Base-by-base conservation (phyloP, 2,888 invertebrate genomes). In the Scotopteryx bipunctaria region DNA sequence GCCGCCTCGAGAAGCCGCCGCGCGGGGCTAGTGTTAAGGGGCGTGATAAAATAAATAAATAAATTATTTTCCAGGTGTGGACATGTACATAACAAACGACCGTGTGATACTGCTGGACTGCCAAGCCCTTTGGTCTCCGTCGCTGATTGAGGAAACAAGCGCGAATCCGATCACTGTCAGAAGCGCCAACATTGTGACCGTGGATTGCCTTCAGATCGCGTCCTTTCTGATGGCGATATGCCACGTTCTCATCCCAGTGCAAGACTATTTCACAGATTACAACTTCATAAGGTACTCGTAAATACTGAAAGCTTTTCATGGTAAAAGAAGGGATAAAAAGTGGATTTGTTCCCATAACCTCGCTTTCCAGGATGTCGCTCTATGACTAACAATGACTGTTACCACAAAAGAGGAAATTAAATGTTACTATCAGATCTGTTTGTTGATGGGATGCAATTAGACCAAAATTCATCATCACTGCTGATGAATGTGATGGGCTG, bases 181-280 rank as follows among this genome's bases (percentile, higher is more conserved):
- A 13, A 85, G 83, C 50, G 83, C 85, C 3, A 91, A 94, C 62
- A 93, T 93, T 60, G 85, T 92, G 27, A 93, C 92, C 0, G 89
- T 93, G 1, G 95, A 95, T 73, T 95, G 95, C 25, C 83, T 98
- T 32, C 96, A 97, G 76, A 90, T 96, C 53, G 93, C 96, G 8
- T 93, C 97, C 0, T 97, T 96, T 75, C 79, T 98, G 42, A 93
- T 98, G 88, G 95, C 96, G 1, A 94, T 98, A 25, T 98, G 98
- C 68, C 98, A 99, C 79, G 94, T 98, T 1, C 91, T 99, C 4
- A 91, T 99, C 48, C 93, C 98, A 23, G 95, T 96, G 0, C 95
- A 98, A 71, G 98, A 98, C 76, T 97, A 96, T 94, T 96, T 96
- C 73, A 92, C 95, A 2, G 97, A 97, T 82, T 93, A 96, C 49